phyloP scores from a whole-genome alignment of 2,113 vertebrate species.

The Anhinga rufa region DNA sequence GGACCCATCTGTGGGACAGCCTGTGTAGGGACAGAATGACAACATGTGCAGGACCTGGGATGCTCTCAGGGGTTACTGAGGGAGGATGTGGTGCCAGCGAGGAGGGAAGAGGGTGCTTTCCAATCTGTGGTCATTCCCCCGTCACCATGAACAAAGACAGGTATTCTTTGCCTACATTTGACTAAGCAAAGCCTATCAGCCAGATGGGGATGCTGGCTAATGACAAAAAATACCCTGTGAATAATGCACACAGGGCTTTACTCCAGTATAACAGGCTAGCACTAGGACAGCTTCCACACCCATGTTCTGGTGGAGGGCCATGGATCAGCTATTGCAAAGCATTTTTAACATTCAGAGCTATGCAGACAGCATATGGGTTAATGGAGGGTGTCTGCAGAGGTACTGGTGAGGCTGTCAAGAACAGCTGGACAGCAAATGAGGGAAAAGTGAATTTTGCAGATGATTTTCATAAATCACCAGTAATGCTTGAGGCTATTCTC shows the following conservation, averaged over 20 bases:
- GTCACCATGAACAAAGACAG: not conserved
- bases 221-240: not conserved
- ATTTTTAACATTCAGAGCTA: not conserved
- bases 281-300: not conserved
- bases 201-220: not conserved
- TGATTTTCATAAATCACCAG: conserved; percentile 12
- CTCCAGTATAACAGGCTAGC: not conserved
- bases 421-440: not conserved
- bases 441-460: conserved; percentile 1
- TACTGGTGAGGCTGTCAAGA: not conserved
- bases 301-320: not conserved
- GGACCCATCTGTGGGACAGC: not conserved
- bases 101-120: not conserved
- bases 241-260: not conserved
- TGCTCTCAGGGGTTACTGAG: not conserved
- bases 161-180: not conserved
- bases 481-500: conserved; percentile 9
- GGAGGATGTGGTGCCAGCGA: not conserved
- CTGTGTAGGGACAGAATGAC: not conserved
- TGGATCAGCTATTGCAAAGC: not conserved
- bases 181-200: not conserved
- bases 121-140: not conserved
- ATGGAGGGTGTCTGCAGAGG: not conserved
- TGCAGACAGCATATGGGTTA: not conserved
- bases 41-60: not conserved